Evolutionary conservation across 92 coral and sea anemone species (phyloP), one percentile per base, ranked within the genome.

Genomic region (Galaxea fascicularis): DNA sequence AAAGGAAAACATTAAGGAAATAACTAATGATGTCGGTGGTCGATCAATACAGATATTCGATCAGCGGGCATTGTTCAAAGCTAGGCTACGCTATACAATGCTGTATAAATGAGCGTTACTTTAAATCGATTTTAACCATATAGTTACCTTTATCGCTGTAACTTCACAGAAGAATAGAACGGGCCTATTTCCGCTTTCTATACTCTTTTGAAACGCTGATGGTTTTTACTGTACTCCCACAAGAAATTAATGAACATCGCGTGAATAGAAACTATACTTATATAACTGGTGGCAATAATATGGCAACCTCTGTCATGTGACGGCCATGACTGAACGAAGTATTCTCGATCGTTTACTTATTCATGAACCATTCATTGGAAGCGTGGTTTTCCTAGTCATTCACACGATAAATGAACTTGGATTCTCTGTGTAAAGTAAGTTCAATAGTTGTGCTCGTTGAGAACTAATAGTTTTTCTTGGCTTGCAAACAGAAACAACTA

Each of bases 361-460:
- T 79, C 14, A 79, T 79, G 30, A 79, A 67, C 65, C 84, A 67
- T 66, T 49, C 84, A 53, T 4, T 8, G 29, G 20, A 79, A 66
- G 75, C 84, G 84, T 79, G 84, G 65, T 54, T 47, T 20, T 13
- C 67, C n/a, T 21, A 28, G 16, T 30, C 27, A 24, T 13, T 35
- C 41, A 35, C 6, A 35, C 41, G 6, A 35, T 35, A 35, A 45
- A 31, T 25, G n/a, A 73, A 54, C 51, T 73, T 16, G 10, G 14
- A 46, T 26, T 45, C 5, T 10, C 49, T 7, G 15, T 24, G 41
- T 77, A 10, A 21, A 16, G 44, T 21, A 35, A 35, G 41, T 2
- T 35, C 2, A 35, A 35, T 35, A 35, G 6, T 6, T 2, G 41
- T 35, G 41, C 6, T 35, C 41, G 41, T 35, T 35, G 6, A 35